Evolutionary conservation across 2,888 invertebrate species (phyloP).

Genomic region (Apantesis nais): DNA sequence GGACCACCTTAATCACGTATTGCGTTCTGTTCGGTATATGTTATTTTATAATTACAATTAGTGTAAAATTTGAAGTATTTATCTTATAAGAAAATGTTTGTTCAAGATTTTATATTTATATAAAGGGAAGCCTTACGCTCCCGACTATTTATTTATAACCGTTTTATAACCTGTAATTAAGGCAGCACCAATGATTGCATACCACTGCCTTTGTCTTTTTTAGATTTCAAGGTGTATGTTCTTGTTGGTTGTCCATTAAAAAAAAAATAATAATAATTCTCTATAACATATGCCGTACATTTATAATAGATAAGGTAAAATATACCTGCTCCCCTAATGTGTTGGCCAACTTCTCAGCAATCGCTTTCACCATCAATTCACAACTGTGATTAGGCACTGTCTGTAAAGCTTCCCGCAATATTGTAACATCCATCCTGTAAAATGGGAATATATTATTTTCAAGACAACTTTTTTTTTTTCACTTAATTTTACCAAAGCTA

Average conservation of each 20-base stretch:
- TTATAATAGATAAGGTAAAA: background rate
- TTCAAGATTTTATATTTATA: too few species aligned
- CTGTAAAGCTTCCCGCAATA: conserved; percentile 93
- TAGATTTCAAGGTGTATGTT: too few species aligned
- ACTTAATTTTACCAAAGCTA: background rate
- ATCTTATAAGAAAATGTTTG: too few species aligned
- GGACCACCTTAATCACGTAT: background rate
- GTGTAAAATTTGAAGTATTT: background rate
- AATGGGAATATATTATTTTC: background rate
- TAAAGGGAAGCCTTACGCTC: too few species aligned
- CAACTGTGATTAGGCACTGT: conserved; percentile 93
- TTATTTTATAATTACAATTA: too few species aligned
- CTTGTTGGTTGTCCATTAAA: too few species aligned
- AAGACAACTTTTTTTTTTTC: background rate
- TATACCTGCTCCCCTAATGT: conserved; percentile 91
- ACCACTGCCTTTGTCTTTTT: too few species aligned
- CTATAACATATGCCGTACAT: background rate
- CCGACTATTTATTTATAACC: too few species aligned
- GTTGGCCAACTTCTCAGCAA: conserved; percentile 93
- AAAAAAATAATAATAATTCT: too few species aligned
- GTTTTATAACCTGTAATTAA: too few species aligned
- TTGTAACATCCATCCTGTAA: conserved; percentile 83
- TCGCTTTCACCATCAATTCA: conserved; percentile 93
- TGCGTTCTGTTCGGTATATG: background rate
- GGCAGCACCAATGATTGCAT: too few species aligned